A percentile compares a stretch with the other conserved stretches of the same genome.
Evolutionary conservation across 2,797 vertebrate species (phyloP).

Genomic region (Gila robusta): DNA sequence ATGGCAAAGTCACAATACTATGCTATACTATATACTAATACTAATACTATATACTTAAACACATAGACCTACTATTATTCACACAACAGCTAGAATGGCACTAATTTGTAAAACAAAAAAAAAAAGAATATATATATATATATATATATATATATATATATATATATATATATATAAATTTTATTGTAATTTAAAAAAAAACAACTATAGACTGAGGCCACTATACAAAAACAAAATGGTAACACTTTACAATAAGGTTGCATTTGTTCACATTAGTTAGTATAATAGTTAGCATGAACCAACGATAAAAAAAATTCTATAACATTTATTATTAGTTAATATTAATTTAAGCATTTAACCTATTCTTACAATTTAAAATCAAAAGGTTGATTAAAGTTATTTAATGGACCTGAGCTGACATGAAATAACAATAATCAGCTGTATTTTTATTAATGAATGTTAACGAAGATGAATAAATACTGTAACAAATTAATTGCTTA

Average conservation of each 20-base stretch:
- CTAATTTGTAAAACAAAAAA: neutral
- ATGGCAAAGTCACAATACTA: neutral
- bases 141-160: neutral
- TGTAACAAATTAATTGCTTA: neutral
- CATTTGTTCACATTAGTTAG: neutral
- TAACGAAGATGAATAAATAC: neutral
- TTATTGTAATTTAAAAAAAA: neutral
- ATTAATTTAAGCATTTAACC: neutral
- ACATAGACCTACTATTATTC: neutral
- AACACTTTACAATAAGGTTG: neutral
- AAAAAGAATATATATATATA: neutral
- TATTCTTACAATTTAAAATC: neutral
- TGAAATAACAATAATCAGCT: neutral
- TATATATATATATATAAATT: neutral
- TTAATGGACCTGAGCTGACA: neutral
- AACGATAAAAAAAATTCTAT: neutral
- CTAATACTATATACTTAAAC: neutral
- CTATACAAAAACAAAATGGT: neutral
- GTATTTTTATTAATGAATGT: no score
- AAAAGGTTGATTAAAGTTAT: neutral
- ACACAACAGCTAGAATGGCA: neutral
- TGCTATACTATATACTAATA: no score
- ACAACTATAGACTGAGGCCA: neutral
- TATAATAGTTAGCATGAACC: neutral
- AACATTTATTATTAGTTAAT: neutral